Evolutionary conservation across 2,888 invertebrate genomes (phyloP), one percentile per base, ranked within the genome.

Genomic region (Cheilosia variabilis): DNA sequence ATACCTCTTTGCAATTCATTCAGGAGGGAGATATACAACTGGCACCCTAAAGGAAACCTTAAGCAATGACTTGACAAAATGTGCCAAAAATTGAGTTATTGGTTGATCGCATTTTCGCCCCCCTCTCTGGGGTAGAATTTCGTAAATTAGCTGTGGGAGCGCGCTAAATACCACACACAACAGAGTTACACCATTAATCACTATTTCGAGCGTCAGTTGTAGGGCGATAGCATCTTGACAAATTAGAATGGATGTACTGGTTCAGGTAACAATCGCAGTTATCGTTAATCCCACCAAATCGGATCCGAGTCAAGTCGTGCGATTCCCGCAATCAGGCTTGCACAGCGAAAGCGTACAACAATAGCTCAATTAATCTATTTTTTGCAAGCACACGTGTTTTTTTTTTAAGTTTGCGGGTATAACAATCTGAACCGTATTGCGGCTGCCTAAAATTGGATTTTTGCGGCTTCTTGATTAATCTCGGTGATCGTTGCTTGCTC

Each of bases 291-390:
- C 68, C 37, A 31, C 9, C 31, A 83, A 73, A 68, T 83, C 72
- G 24, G 45, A 83, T 73, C 71, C 53, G 15, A 62, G 62, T 62
- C 62, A 68, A 57, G 63, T 68, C 68, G 31, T 63, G 73, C 50
- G 37, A 69, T 78, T 68, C 68, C 69, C 63, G 78, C 78, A 83
- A 83, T 78, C 78, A 60, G 15, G 17, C n/a, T 17, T 22, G 10
- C 4, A 13, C 58, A 34, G 2, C 6, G 17, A 10, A 50, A 50
- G 62, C 34, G 31, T 62, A 63, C 82, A 78, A 83, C 83, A 83
- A 83, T 78, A 69, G 83, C 43, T 68, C 83, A 83, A 83, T 83
- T 83, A 83, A 78, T 83, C 83, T 68, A 83, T 68, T 65, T 76
- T 45, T 65, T 66, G 71, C 71, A 60, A 71, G 66, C 37, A 72